A percentile compares a stretch with the other conserved stretches of the same genome.
These are phyloP conservation scores for Morus bassanus DNA, from an alignment of 2,797 vertebrate genomes.

Conservation along the genomic window DNA sequence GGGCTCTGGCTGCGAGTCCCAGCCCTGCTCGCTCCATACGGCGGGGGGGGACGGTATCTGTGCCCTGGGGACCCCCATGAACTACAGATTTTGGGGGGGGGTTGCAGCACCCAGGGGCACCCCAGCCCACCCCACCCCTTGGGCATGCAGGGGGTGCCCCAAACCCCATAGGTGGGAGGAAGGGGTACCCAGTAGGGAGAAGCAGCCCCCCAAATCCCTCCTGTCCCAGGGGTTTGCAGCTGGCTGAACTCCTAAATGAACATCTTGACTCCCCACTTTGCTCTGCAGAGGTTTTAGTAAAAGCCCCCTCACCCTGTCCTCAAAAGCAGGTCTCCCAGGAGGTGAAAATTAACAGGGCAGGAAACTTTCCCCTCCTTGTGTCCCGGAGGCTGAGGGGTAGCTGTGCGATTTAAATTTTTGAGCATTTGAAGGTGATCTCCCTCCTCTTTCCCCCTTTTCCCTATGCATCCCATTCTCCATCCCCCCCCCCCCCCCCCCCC, in stretches of 20 bases:
- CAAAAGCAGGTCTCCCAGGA: background rate
- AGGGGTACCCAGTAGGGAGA: background rate
- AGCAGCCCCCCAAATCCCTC: background rate
- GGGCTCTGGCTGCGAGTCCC: background rate
- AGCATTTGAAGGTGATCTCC: background rate
- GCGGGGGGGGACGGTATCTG: too few relatives aligned
- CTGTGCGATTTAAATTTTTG: background rate
- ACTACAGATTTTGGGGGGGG: background rate
- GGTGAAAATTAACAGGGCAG: background rate
- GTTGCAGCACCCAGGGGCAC: accelerated
- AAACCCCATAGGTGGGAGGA: background rate
- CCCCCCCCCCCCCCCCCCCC: too few relatives aligned
- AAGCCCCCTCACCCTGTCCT: accelerated
- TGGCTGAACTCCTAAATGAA: background rate
- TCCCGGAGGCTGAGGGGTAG: accelerated
- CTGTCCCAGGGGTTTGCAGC: background rate
- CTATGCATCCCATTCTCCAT: too few relatives aligned
- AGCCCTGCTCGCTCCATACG: background rate
- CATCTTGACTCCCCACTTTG: background rate
- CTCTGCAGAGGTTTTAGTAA: background rate
- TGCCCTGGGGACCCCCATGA: background rate
- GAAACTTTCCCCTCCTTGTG: background rate
- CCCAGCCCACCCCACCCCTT: background rate
- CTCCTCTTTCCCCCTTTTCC: too few relatives aligned
- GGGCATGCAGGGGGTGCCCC: too few relatives aligned